These are phyloP conservation scores for Drosophila trapezifrons DNA, from an alignment of 1,140 invertebrate species.

Conservation along the genomic window DNA sequence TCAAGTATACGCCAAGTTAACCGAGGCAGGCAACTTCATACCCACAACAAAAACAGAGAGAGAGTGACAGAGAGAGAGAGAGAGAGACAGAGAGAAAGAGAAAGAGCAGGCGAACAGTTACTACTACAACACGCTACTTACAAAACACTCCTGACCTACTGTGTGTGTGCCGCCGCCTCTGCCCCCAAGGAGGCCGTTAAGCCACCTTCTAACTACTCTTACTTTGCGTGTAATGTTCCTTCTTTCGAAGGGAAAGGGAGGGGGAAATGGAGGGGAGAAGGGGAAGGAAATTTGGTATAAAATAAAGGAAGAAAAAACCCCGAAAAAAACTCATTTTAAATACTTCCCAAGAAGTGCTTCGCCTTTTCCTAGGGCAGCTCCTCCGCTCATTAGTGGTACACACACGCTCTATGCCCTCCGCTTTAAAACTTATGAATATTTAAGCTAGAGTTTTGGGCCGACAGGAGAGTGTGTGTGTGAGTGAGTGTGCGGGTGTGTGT, in stretches of 20 bases:
- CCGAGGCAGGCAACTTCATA: slow-evolving; percentile 74
- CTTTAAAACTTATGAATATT: slow-evolving; percentile 36
- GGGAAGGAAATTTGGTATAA: slow-evolving; percentile 63
- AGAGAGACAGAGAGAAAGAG: not conserved
- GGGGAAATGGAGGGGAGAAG: not conserved
- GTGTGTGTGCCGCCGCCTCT: slow-evolving; percentile 33
- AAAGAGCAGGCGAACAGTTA: slow-evolving; percentile 14
- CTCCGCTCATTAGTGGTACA: slow-evolving; percentile 66
- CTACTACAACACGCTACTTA: slow-evolving; percentile 68
- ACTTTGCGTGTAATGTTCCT: slow-evolving; percentile 45
- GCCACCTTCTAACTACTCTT: slow-evolving; percentile 50
- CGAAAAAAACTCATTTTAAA: slow-evolving; percentile 75
- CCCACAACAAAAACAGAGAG: slow-evolving; percentile 64
- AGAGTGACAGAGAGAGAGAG: not conserved
- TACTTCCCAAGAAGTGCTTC: slow-evolving; percentile 34
- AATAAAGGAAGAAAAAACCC: slow-evolving; percentile 55
- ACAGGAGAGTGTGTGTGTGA: not conserved
- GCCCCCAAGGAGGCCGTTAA: slow-evolving; percentile 39
- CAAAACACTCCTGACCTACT: slow-evolving; percentile 79
- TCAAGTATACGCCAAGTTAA: slow-evolving; percentile 68
- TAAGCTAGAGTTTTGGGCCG: slow-evolving; percentile 21
- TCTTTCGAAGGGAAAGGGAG: not conserved
- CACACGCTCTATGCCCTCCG: slow-evolving; percentile 6
- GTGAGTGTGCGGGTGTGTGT: not conserved
- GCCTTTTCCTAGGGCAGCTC: slow-evolving; percentile 23